Evolutionary conservation across 1,140 invertebrate species (phyloP), one percentile per base, ranked within the genome.

Genomic region (Tetraneura akinire): DNA sequence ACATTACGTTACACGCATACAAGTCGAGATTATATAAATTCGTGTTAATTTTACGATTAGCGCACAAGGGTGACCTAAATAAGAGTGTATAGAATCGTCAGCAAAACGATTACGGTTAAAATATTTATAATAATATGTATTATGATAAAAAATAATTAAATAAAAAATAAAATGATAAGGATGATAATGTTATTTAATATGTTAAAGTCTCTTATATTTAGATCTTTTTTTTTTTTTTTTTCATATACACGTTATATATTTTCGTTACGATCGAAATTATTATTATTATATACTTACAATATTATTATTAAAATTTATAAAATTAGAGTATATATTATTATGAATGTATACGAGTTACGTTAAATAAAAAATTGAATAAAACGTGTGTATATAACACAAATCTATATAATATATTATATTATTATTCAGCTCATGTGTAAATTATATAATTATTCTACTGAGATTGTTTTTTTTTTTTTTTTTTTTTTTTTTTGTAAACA

Each of bases 361-460:
- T 29, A 62, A 62, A 62, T 70, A 16, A 21, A 49, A 26, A 51
- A 37, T 37, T 37, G 32, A 8, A 37, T 37, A 37, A 37, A 71
- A 32, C 51, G 1, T 51, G n/a, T n/a, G n/a, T n/a, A n/a, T n/a
- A n/a, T 51, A 70, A 26, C 18, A 26, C 45, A 49, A 70, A 26
- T 70, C 23, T 70, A 70, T 70, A 49, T n/a, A n/a, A n/a, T n/a
- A n/a, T n/a, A n/a, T n/a, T n/a, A n/a, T n/a, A n/a, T n/a, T n/a
- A n/a, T n/a, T n/a, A n/a, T n/a, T n/a, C 68, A 29, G 68, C 68
- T 71, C 68, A 71, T 71, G 26, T 71, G 68, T 71, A 51, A 29
- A 71, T 51, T 51, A n/a, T 51, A n/a, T 29, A n/a, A 51, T 23
- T 51, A 71, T 32, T 71, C 9, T 71, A 29, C 3, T 71, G 29